Conservation (phyloP, 2,113 vertebrate genomes). For the Litocranius walleri region DNA sequence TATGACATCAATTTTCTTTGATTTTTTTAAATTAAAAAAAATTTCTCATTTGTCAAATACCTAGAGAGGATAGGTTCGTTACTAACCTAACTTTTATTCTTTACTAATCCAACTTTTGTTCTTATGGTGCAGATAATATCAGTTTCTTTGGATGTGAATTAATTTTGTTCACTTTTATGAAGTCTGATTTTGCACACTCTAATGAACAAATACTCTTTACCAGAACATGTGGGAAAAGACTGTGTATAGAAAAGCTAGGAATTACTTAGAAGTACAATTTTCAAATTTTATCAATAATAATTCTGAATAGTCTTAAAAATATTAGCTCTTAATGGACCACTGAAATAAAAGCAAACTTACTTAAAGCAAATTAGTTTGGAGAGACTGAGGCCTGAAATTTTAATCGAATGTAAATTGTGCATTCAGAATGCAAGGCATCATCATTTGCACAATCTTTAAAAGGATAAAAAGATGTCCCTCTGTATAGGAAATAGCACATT, state of each 20-base stretch:
- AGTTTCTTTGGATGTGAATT: not conserved
- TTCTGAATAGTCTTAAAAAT: not conserved
- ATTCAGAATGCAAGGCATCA: slow-evolving; percentile 56
- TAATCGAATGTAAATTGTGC: slow-evolving; percentile 70
- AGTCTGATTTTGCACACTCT: not conserved
- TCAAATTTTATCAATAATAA: slow-evolving; percentile 65
- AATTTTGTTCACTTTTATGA: not conserved
- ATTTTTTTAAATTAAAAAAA: not conserved
- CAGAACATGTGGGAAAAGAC: not conserved
- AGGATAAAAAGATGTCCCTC: slow-evolving; percentile 36
- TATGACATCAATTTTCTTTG: not conserved
- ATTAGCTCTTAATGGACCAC: slow-evolving; percentile 51
- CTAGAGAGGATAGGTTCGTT: not conserved
- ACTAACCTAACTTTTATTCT: not conserved
- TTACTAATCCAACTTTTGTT: not conserved
- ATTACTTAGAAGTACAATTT: slow-evolving; percentile 47
- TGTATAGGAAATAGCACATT: slow-evolving; percentile 58
- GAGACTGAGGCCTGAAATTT: slow-evolving; percentile 35
- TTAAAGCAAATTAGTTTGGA: slow-evolving; percentile 40
- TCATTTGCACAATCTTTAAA: slow-evolving; percentile 55
- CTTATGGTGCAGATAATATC: not conserved
- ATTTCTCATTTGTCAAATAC: not conserved
- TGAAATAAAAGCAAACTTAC: slow-evolving; percentile 33
- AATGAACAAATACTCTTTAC: slow-evolving; percentile 28
- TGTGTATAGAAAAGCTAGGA: slow-evolving; percentile 2